A percentile compares a stretch with the other conserved stretches of the same genome.
These are phyloP conservation scores for Tetraneura akinire DNA, from an alignment of 1,140 invertebrate species.

Conservation along the genomic window DNA sequence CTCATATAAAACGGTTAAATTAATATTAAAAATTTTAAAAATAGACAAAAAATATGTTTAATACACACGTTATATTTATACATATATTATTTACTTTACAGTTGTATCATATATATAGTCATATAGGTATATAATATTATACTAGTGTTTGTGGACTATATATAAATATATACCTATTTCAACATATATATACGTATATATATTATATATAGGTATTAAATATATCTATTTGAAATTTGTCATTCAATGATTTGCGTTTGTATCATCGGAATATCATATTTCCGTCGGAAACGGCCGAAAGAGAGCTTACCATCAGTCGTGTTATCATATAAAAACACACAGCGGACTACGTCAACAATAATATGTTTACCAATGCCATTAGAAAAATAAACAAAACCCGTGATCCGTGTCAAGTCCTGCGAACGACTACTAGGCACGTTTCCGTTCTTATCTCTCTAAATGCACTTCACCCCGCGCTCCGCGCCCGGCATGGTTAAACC, in stretches of 20 bases:
- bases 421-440: conserved; percentile 41
- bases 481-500: not conserved
- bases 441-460: conserved; percentile 42
- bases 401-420: conserved; percentile 43
- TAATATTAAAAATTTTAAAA: too few species aligned
- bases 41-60: too few species aligned
- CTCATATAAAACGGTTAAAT: too few species aligned
- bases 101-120: too few species aligned
- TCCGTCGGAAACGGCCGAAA: not conserved
- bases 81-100: too few species aligned
- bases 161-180: too few species aligned
- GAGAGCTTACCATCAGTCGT: conserved; percentile 12
- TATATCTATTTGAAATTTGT: not conserved
- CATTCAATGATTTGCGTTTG: not conserved
- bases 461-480: not conserved
- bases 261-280: not conserved
- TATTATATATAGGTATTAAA: too few species aligned
- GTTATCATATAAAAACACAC: conserved; percentile 51
- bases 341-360: conserved; percentile 36
- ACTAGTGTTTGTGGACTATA: too few species aligned
- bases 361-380: conserved; percentile 45
- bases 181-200: too few species aligned
- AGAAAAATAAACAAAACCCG: conserved; percentile 48
- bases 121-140: too few species aligned
- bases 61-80: too few species aligned